Evolutionary conservation across 2,113 vertebrate species (phyloP), one percentile per base, ranked within the genome.

Genomic region (Prolemur simus): DNA sequence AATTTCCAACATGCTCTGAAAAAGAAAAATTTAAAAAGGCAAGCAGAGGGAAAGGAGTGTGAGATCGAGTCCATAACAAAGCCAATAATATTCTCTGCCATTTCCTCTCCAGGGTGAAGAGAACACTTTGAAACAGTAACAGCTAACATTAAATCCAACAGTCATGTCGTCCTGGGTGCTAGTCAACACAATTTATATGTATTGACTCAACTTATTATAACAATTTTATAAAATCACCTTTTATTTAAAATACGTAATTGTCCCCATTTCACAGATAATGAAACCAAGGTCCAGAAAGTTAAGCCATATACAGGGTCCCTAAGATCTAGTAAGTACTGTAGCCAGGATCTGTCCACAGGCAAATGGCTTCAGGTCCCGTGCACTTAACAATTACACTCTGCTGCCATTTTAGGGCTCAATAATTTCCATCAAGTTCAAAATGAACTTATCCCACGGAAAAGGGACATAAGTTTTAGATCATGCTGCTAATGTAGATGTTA

Each of bases 1-100:
- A 93, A 93, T 97, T 97, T 98, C 95, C 95, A 97, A 78, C 76
- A 47, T 34, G 68, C 83, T 94, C 68, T 91, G 85, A 87, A 96
- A 89, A 93, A 39, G 39, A 6, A 80, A 84, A 63, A 63, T 29
- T 63, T 29, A 52, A 74, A 45, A 73, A 39, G 97, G 93, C 8
- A 45, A 74, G 23, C 20, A 52, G 25, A 86, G 20, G 37, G 86
- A 85, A 89, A 91, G 12, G 47, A 87, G 34, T 49, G 74, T 39
- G 89, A 95, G 54, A 73, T 34, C 34, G 42, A 74, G 37, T 85
- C 39, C 56, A 10, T 77, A 49, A 58, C 8, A 71, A 74, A 83
- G 42, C 74, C 87, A 52, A 1, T 54, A 52, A 29, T 18, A 20
- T 58, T 52, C 54, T 71, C 6, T 68, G n/a, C 52, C n/a, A 0